Base-by-base conservation (phyloP, 1,140 invertebrate genomes). In the Marisa cornuarietis region DNA sequence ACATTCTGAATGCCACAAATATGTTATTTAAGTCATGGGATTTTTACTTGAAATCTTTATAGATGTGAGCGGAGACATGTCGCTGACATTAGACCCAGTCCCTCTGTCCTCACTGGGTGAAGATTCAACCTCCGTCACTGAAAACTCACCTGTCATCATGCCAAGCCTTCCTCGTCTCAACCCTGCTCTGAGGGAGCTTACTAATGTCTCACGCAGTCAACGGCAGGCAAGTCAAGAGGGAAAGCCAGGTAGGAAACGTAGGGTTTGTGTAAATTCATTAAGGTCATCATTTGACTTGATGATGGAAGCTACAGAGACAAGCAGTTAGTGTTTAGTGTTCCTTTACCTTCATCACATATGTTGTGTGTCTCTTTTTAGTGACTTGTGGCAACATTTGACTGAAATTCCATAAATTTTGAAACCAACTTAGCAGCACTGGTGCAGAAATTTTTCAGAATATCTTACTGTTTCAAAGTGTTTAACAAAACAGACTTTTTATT, bases 61-160 rank as follows among this genome's bases (percentile, higher is more conserved):
- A 87, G 86, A 86, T 76, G 81, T 83, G 62, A 78, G 80, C 16
- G 88, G 87, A 71, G 86, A 89, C 66, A 49, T 90, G 52, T 87
- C 82, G 54, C 79, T 88, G 58, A 85, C 85, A 6, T 78, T 90
- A 49, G 88, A 87, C 68, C 87, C 86, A 8, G 82, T 87, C 52
- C 85, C 86, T 26, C 74, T 81, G 22, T 81, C 84, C 20, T 85
- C 83, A 11, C 85, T 54, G 14, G 69, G 16, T 75, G 79, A 81
- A 58, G 20, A 58, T 26, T 54, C 76, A 16, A 42, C 51, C 4
- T 49, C 76, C n/a, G 20, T 16, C 11, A 42, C 16, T 26, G 84
- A 83, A 7, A 79, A 79, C 20, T 83, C 83, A 1, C 84, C 80
- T 7, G 31, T 84, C 26, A 79, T 80, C 22, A 78, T 82, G 61